Conservation (phyloP, 2,113 vertebrate species). For the Psilopogon haemacephalus region DNA sequence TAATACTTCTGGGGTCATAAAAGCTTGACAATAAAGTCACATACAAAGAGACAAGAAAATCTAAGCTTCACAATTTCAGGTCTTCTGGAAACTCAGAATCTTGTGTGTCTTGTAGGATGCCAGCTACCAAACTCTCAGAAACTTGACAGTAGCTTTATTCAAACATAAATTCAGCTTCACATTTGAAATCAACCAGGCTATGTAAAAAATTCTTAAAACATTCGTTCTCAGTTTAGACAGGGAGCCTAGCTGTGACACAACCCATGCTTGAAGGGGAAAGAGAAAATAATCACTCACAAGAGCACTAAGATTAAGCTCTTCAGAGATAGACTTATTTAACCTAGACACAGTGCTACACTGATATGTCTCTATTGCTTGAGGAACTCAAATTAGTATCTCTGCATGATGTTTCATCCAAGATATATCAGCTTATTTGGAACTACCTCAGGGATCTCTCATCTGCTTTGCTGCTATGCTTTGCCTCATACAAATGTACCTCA, state of each 20-base stretch:
- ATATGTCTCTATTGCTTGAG: background rate
- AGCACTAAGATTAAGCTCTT: background rate
- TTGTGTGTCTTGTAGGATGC: background rate
- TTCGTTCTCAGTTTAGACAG: background rate
- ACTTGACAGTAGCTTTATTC: background rate
- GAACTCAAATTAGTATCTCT: background rate
- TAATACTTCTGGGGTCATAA: background rate
- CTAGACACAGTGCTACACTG: rapidly evolving
- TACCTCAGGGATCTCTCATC: background rate
- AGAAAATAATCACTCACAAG: background rate
- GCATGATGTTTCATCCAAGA: background rate
- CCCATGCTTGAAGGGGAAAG: background rate
- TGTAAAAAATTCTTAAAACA: background rate
- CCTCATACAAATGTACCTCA: background rate
- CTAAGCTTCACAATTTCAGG: background rate
- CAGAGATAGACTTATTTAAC: background rate
- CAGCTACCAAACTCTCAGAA: background rate
- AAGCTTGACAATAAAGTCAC: background rate
- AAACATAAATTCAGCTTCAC: background rate
- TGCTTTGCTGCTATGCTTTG: background rate
- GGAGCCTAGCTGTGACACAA: background rate
- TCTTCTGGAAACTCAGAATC: background rate
- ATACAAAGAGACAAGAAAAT: background rate
- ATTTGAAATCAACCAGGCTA: background rate
- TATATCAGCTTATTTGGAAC: background rate